A percentile compares a stretch with the other conserved stretches of the same genome.
These are phyloP conservation scores for Caracal caracal DNA, from an alignment of 2,113 vertebrate genomes.

Conservation along the genomic window DNA sequence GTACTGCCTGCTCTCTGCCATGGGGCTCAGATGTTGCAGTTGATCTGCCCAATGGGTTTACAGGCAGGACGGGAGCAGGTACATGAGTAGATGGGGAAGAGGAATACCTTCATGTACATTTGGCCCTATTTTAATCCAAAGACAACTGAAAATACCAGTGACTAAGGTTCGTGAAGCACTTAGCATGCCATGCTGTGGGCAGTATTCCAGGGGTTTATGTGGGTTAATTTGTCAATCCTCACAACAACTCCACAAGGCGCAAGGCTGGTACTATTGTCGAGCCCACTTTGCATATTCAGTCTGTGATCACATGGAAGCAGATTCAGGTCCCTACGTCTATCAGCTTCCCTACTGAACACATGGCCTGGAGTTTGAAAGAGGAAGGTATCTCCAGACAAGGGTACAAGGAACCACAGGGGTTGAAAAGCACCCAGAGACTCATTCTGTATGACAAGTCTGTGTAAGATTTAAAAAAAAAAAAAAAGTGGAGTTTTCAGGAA, in stretches of 20 bases:
- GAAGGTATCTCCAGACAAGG: neutral
- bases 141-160: neutral
- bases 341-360: neutral
- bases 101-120: neutral
- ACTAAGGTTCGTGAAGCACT: neutral
- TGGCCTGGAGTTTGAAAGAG: neutral
- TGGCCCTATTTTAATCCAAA: neutral
- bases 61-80: neutral
- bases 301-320: neutral
- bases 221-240: neutral
- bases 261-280: neutral
- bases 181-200: neutral
- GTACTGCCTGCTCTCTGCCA: neutral
- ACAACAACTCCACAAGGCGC: fast-evolving
- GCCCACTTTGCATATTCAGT: neutral
- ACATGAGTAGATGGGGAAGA: neutral
- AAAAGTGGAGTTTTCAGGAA: neutral
- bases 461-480: neutral
- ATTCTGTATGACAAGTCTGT: neutral
- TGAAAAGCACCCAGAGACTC: neutral
- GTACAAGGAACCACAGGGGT: neutral
- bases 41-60: neutral
- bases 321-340: neutral
- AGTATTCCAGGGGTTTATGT: neutral
- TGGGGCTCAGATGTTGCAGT: neutral